Evolutionary conservation across 37 sponge, comb jelly and placozoan species (phyloP), one percentile per base, ranked within the genome.

Genomic region (Ianthella basta): DNA sequence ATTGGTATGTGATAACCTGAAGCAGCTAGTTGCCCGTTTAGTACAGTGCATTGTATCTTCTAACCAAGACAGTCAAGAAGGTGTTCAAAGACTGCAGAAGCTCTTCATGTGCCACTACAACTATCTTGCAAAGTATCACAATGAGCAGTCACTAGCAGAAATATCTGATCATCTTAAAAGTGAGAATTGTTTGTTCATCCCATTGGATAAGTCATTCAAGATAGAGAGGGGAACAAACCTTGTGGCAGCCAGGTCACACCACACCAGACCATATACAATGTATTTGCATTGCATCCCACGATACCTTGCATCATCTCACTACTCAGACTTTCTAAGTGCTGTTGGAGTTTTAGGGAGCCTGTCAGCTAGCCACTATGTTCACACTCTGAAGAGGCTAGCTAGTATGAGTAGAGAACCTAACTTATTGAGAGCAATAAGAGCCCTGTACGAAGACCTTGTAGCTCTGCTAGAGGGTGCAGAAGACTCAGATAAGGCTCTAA

Each of bases 371-470:
- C 70, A 69, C 34, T 69, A 34, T 6, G 27, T 69, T 30, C 70
- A 69, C 18, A 30, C 34, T 32, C 70, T 69, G 70, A 6, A n/a
- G 34, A 61, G 2, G 27, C 50, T 44, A 44, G 50, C 50, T 44
- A 44, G 8, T 10, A 4, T 4, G 4, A 13, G 35, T 30, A 69
- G 35, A n/a, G 33, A 69, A 29, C 70, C 70, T 29, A 69, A 69
- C 34, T 2, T 69, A 18, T 27, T 34, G 34, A 1, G 34, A 30
- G 29, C 34, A 13, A 35, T 69, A 16, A 13, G 1, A 69, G 70
- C 70, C 34, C 32, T 69, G 18, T 69, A 69, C 34, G 33, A 32
- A 32, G 70, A 69, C 34, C 70, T 69, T 30, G 33, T 69, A 69
- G 50, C 50, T 10, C 8, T 44, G 50, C 50, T 44, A 3, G 50